Percentiles rank a stretch among this genome's conserved stretches.
Evolutionary conservation across 2,113 vertebrate genomes (phyloP).

Genomic region (Eretmochelys imbricata): DNA sequence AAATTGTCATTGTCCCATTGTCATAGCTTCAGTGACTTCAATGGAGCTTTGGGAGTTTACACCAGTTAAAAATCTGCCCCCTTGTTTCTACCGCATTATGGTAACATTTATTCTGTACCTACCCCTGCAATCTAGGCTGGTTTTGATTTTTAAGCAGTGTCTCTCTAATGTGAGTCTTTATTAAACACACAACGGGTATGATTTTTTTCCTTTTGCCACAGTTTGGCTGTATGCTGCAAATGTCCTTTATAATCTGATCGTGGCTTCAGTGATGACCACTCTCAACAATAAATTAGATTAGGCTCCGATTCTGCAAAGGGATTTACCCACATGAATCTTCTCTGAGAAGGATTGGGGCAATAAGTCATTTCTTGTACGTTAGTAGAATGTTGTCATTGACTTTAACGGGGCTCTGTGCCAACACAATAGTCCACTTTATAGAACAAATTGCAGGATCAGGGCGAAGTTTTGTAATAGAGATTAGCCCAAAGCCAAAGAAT

Average conservation of each 20-base stretch:
- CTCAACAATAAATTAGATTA: background rate
- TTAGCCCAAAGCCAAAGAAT: background rate
- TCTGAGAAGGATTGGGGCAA: background rate
- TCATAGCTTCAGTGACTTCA: background rate
- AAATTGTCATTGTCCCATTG: background rate
- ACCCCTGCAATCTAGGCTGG: background rate
- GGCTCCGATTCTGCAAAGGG: background rate
- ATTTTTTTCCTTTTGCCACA: background rate
- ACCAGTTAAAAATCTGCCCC: background rate
- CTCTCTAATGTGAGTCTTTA: background rate
- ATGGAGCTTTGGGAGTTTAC: background rate
- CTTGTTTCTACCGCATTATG: background rate
- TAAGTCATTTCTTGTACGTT: accelerated
- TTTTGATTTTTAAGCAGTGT: background rate
- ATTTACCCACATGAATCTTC: background rate
- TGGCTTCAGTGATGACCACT: background rate
- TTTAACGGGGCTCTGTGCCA: background rate
- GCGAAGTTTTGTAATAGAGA: background rate
- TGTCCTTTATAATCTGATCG: background rate
- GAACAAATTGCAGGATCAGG: background rate
- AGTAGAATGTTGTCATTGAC: accelerated
- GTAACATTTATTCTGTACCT: background rate
- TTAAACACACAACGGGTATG: background rate
- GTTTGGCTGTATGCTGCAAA: background rate
- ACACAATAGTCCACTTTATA: background rate